phyloP scores from a whole-genome alignment of 2,888 invertebrate species.

The Drosophila nr. perissopoda region DNA sequence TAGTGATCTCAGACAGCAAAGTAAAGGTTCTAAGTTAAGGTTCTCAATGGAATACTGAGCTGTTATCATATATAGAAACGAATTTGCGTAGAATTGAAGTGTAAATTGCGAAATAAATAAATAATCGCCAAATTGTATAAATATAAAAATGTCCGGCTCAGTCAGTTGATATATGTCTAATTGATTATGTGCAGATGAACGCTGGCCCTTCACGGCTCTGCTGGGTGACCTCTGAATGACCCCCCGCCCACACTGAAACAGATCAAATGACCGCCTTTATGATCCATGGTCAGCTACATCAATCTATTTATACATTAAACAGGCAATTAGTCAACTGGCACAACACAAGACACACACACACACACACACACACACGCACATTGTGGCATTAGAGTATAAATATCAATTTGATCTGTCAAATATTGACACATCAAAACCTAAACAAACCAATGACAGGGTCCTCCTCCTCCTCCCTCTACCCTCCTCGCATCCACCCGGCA shows the following conservation, averaged over 20 bases:
- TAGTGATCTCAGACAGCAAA: not conserved
- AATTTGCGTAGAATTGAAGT: not conserved
- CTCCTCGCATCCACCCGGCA: constrained; percentile 19
- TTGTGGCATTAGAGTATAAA: constrained; percentile 69
- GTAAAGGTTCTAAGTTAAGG: not conserved
- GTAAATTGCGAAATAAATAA: not conserved
- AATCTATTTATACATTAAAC: constrained; percentile 54
- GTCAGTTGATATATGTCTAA: not conserved
- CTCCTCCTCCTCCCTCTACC: constrained; percentile 52
- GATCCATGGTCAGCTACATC: constrained; percentile 8
- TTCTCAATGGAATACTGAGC: not conserved
- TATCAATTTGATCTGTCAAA: constrained; percentile 82
- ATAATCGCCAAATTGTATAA: not conserved
- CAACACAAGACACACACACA: constrained; percentile 40
- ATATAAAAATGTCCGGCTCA: not conserved
- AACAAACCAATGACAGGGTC: constrained; percentile 82
- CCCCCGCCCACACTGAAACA: constrained; percentile 8
- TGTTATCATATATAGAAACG: not conserved
- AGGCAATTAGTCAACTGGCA: constrained; percentile 70
- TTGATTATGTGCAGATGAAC: not conserved
- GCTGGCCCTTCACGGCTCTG: not conserved
- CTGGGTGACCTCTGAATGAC: constrained; percentile 33
- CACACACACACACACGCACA: constrained; percentile 27
- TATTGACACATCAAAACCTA: constrained; percentile 83
- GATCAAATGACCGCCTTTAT: constrained; percentile 40